Conservation (phyloP, 2,888 invertebrate species). For the Amphipyra berbera region DNA sequence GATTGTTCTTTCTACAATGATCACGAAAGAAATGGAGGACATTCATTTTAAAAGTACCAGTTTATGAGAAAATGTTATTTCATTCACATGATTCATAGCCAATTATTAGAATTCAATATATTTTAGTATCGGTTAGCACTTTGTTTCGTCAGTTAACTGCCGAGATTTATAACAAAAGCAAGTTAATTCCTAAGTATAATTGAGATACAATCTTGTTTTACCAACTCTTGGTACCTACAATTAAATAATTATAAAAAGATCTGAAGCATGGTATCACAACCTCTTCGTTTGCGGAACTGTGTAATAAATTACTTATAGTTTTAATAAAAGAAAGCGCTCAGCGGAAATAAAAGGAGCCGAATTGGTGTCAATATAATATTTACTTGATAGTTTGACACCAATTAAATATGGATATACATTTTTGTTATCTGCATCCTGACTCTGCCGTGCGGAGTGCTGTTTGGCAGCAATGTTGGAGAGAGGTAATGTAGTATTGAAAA, state of each 20-base stretch:
- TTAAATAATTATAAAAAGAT: constrained; percentile 32
- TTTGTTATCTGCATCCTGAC: not conserved
- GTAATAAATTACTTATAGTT: constrained; percentile 10
- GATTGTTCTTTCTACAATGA: constrained; percentile 63
- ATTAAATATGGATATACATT: not conserved
- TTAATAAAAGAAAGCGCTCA: constrained; percentile 37
- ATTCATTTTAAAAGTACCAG: constrained; percentile 43
- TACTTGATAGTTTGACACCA: constrained; percentile 9
- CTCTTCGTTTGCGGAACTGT: constrained; percentile 10
- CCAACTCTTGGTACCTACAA: constrained; percentile 7
- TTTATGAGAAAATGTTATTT: constrained; percentile 23
- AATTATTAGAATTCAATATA: constrained; percentile 12
- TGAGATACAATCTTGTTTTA: constrained; percentile 24
- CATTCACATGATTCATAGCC: constrained; percentile 29
- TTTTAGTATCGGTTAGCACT: constrained; percentile 9
- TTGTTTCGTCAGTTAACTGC: constrained; percentile 2
- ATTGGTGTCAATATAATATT: constrained; percentile 31
- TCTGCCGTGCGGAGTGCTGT: not conserved
- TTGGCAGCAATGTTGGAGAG: not conserved
- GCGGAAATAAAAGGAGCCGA: constrained; percentile 12
- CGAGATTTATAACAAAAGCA: constrained; percentile 8
- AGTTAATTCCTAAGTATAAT: constrained; percentile 13
- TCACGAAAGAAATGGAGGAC: constrained; percentile 67
- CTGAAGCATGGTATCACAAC: constrained; percentile 9
- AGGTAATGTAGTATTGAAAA: no score